Base-by-base conservation (phyloP, 2,888 invertebrate species). In the Pecten maximus region DNA sequence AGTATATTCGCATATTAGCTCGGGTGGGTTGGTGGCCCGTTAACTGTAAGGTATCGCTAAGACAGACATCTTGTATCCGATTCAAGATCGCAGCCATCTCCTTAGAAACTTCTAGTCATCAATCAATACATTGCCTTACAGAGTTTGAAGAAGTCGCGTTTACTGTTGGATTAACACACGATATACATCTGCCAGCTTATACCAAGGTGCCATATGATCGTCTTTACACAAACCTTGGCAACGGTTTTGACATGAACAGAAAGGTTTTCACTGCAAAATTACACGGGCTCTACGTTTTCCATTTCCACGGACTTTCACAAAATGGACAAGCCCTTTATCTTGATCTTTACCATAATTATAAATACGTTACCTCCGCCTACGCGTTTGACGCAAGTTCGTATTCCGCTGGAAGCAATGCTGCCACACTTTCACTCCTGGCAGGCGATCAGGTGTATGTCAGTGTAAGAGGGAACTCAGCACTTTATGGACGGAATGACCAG, bases 401-500 rank as follows among this genome's bases (percentile, higher is more conserved):
- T 40, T 91, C 92, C 16, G 90, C 91, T 10, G 93, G 92, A 87
- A 91, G 93, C 50, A 93, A 93, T 54, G 90, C 93, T 10, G 93
- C 93, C 10, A 89, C 92, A 0, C 23, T 93, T 0, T 88, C 92
- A 39, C 87, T 92, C 1, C 44, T 89, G 6, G 89, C 89, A 54
- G 93, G 93, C 6, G 93, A 93, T 40, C 88, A 88, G 0, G 92
- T 93, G 0, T 92, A 87, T 40, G 89, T 93, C 0, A 91, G 89
- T 40, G 88, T 91, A 3, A 86, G 39, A 54, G 74, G 87, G 10
- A 74, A 60, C 12, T 40, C 90, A 74, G 88, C 86, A 40, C 86
- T 92, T n/a, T 92, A 90, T 50, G 93, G 93, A 2, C 15, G 89
- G 2, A n/a, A 54, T 40, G 90, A 92, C 50, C 91, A 93, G 60